phyloP scores from a whole-genome alignment of 2,113 vertebrate genomes.

The Sinocyclocheilus grahami region DNA sequence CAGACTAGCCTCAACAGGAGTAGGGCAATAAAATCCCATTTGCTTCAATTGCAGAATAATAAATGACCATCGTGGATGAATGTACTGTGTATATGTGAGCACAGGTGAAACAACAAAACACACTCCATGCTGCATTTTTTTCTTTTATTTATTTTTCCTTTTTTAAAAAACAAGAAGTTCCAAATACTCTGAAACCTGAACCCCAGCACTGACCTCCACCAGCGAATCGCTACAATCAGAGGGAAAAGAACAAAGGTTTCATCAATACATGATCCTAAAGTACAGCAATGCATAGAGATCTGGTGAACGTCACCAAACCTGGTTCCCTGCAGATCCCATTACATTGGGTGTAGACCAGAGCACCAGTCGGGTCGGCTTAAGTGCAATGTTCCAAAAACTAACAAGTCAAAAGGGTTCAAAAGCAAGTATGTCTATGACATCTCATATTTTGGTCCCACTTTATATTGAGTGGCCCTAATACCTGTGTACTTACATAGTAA shows the following conservation, averaged over 20 bases:
- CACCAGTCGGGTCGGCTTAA: slow-evolving; percentile 62
- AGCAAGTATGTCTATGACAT: not conserved
- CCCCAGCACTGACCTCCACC: slow-evolving; percentile 64
- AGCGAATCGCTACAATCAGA: slow-evolving; percentile 69
- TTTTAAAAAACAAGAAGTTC: slow-evolving; percentile 71
- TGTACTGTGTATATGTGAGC: not conserved
- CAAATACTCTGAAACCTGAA: slow-evolving; percentile 70
- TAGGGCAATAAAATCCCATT: not conserved
- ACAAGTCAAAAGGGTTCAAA: slow-evolving; percentile 37
- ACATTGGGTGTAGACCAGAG: slow-evolving; percentile 67
- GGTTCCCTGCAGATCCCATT: slow-evolving; percentile 69
- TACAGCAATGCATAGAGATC: slow-evolving; percentile 82
- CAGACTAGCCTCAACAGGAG: too few relatives aligned
- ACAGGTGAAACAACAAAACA: slow-evolving; percentile 11
- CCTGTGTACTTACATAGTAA: too few relatives aligned
- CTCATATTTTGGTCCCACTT: not conserved
- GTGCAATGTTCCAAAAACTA: slow-evolving; percentile 77
- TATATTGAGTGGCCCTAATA: too few relatives aligned
- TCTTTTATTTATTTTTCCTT: slow-evolving; percentile 48
- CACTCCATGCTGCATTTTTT: slow-evolving; percentile 55
- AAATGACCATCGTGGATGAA: not conserved
- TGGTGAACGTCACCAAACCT: slow-evolving; percentile 73
- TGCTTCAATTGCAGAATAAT: not conserved
- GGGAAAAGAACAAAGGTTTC: slow-evolving; percentile 67
- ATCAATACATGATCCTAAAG: slow-evolving; percentile 76